These are phyloP conservation scores for Grantiella picta DNA, from an alignment of 2,113 vertebrate species.

Conservation along the genomic window DNA sequence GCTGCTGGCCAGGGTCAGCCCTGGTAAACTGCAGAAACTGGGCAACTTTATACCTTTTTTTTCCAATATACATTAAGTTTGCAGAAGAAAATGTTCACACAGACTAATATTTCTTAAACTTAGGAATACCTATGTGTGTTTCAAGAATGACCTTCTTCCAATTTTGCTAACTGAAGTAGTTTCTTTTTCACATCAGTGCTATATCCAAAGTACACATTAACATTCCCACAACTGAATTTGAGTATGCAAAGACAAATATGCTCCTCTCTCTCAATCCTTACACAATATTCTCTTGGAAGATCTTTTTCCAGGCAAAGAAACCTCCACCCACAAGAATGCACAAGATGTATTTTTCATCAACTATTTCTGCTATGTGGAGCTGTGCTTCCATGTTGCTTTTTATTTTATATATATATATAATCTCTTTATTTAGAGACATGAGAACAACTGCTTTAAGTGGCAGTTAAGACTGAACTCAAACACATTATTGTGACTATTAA, in stretches of 20 bases:
- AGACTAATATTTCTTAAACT: background rate
- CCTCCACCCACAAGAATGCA: background rate
- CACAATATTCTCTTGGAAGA: background rate
- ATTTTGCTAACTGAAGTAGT: background rate
- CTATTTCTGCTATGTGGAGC: background rate
- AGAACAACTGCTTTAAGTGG: background rate
- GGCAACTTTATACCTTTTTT: background rate
- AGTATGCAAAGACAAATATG: background rate
- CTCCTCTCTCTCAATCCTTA: background rate
- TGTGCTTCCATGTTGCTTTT: background rate
- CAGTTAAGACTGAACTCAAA: background rate
- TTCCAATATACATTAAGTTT: background rate
- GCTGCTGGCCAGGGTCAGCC: background rate
- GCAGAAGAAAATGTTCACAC: background rate
- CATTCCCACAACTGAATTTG: background rate
- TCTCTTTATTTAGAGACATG: conserved; percentile 1
- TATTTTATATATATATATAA: background rate
- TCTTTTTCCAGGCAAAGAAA: background rate
- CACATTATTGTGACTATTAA: background rate
- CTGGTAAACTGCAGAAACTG: background rate
- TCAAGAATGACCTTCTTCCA: background rate
- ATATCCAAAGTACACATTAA: background rate
- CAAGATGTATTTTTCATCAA: background rate
- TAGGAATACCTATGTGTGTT: background rate
- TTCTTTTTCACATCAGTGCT: background rate